phyloP scores from a whole-genome alignment of 37 sponge, comb jelly and placozoan genomes.

The Theonella swinhoei region DNA sequence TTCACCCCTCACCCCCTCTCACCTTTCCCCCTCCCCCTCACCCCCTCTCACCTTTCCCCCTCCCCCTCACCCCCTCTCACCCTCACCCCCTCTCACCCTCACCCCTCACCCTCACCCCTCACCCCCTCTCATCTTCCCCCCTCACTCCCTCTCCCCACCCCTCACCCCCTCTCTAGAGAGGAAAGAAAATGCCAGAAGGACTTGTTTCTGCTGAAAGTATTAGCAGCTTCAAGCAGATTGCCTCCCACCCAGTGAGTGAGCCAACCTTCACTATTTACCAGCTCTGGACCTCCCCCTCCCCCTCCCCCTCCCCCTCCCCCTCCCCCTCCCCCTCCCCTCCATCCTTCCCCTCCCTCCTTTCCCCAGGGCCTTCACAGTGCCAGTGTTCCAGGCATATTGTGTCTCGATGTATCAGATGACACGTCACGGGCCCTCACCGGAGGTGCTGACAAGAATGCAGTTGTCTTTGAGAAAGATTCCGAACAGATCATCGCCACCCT shows the following conservation, averaged over 20 bases:
- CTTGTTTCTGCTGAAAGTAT: conserved; percentile 79
- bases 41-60: no score
- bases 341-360: neutral
- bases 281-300: neutral
- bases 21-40: no score
- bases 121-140: no score
- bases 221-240: conserved; percentile 68
- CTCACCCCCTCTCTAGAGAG: conserved; percentile 58
- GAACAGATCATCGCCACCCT: conserved; percentile 92
- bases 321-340: neutral
- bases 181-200: conserved; percentile 95
- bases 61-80: no score
- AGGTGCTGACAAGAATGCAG: conserved; percentile 94
- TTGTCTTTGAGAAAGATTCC: conserved; percentile 85
- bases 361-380: conserved; percentile 92
- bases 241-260: conserved; percentile 89
- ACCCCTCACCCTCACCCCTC: no score
- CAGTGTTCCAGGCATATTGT: conserved; percentile 94
- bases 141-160: no score
- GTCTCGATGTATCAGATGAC: conserved; percentile 89
- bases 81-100: no score
- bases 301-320: neutral
- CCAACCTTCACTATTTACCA: neutral
- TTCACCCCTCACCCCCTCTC: no score
- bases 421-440: conserved; percentile 85